Conservation (phyloP, 2,797 vertebrate genomes). For the Chrosomus eos region DNA sequence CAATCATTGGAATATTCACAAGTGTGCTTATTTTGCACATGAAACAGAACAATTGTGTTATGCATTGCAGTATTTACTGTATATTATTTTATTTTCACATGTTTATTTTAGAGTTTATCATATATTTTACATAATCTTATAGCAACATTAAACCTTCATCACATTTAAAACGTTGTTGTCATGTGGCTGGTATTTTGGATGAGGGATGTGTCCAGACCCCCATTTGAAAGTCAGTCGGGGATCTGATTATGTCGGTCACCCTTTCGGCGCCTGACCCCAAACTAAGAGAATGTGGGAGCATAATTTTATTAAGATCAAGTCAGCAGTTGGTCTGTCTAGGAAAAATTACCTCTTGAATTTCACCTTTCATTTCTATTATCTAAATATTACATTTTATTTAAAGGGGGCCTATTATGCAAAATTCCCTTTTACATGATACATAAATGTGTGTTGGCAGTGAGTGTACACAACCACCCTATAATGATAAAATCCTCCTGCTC, state of each 20-base stretch:
- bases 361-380: background rate
- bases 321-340: constrained; percentile 18
- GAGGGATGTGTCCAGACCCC: constrained; percentile 50
- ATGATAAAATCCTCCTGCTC: too few species aligned
- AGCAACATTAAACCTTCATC: background rate
- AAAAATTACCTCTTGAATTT: background rate
- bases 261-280: constrained; percentile 29
- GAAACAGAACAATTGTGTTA: background rate
- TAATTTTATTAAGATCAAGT: constrained; percentile 14
- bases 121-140: background rate
- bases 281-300: constrained; percentile 15
- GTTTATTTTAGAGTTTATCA: background rate
- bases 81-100: background rate
- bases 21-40: background rate
- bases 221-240: constrained; percentile 49
- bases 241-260: constrained; percentile 54
- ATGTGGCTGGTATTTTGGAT: constrained; percentile 16
- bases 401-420: too few species aligned
- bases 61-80: background rate
- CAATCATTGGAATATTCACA: background rate
- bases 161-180: constrained; percentile 6
- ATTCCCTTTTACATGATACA: too few species aligned
- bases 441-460: too few species aligned
- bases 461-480: too few species aligned
- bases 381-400: background rate